phyloP scores from a whole-genome alignment of 2,113 vertebrate species.

The Pleuronectes platessa region DNA sequence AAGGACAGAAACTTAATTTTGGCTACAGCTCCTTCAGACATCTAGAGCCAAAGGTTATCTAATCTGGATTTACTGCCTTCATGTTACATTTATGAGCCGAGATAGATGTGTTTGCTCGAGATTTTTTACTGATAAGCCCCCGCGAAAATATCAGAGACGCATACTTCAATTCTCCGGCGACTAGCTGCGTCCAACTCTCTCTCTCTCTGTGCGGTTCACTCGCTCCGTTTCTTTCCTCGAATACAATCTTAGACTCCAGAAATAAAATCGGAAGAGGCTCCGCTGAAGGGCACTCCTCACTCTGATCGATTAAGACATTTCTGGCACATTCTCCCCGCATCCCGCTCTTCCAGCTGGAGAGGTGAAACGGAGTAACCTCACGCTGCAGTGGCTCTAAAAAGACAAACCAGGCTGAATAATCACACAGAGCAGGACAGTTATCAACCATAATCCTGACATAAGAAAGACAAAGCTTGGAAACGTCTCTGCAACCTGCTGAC shows the following conservation, averaged over 20 bases:
- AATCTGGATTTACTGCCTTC: conserved; percentile 56
- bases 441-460: conserved; percentile 51
- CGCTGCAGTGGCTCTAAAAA: conserved; percentile 63
- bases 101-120: conserved; percentile 55
- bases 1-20: conserved; percentile 52
- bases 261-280: conserved; percentile 57
- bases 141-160: conserved; percentile 67
- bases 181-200: conserved; percentile 34
- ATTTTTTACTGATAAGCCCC: conserved; percentile 56
- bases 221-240: conserved; percentile 21
- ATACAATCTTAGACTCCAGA: conserved; percentile 46
- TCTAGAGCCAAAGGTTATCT: conserved; percentile 39
- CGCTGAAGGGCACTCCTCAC: conserved; percentile 72
- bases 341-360: conserved; percentile 54
- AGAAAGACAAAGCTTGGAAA: conserved; percentile 37
- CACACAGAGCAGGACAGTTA: conserved; percentile 63
- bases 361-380: conserved; percentile 72
- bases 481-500: conserved; percentile 47
- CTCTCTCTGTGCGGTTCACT: conserved; percentile 4
- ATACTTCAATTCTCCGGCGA: conserved; percentile 43
- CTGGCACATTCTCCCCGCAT: conserved; percentile 57
- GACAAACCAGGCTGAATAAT: conserved; percentile 73
- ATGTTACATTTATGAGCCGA: conserved; percentile 64
- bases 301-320: conserved; percentile 68
- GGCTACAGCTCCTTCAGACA: conserved; percentile 23